These are phyloP conservation scores for Encarsia formosa DNA, from an alignment of 2,888 invertebrate species.

Conservation along the genomic window DNA sequence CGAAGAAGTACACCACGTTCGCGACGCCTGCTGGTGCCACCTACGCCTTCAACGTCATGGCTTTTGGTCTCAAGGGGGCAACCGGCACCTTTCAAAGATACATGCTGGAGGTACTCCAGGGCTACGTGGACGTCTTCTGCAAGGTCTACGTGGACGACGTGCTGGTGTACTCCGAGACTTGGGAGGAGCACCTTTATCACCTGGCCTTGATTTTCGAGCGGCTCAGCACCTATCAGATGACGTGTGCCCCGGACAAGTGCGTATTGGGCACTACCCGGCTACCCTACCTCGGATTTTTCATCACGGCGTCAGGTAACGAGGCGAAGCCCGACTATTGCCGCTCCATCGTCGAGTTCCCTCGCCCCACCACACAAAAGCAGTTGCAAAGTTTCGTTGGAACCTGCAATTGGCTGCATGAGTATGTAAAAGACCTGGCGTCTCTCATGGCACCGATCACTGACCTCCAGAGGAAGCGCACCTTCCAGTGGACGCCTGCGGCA, in stretches of 20 bases:
- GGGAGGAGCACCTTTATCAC: conserved; percentile 26
- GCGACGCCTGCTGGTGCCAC: conserved; percentile 33
- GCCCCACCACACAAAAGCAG: neutral
- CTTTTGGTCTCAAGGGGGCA: conserved; percentile 35
- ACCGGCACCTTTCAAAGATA: conserved; percentile 14
- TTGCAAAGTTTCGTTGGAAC: neutral
- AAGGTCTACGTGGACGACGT: conserved; percentile 37
- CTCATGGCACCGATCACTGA: neutral
- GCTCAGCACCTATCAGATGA: conserved; percentile 20
- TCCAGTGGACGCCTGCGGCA: neutral
- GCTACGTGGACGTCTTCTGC: conserved; percentile 22
- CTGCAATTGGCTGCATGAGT: conserved; percentile 2
- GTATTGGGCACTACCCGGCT: too few relatives aligned
- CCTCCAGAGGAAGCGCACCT: neutral
- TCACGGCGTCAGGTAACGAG: neutral
- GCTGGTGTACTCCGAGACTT: conserved; percentile 26
- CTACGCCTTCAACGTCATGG: conserved; percentile 37
- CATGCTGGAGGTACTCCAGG: conserved; percentile 28
- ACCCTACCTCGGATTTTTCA: neutral
- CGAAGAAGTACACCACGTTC: conserved; percentile 33
- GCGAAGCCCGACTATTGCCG: too few relatives aligned
- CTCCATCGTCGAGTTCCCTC: neutral
- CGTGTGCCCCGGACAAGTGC: conserved; percentile 6
- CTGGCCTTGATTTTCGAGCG: conserved; percentile 27
- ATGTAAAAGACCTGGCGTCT: neutral